Base-by-base conservation (phyloP, 2,113 vertebrate genomes). In the Puma concolor region DNA sequence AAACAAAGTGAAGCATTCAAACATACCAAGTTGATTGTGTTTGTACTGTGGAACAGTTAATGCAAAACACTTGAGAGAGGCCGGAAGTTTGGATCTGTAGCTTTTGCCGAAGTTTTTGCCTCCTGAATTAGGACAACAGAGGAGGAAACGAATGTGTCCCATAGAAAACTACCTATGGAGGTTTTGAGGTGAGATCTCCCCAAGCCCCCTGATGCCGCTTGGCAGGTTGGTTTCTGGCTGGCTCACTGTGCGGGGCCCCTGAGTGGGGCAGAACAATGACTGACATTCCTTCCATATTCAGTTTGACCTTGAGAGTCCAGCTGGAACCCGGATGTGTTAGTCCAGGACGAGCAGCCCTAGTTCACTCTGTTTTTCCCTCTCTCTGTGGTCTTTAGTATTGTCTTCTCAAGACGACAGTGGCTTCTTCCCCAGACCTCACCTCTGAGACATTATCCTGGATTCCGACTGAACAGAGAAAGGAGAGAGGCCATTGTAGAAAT, bases 21-120 rank as follows among this genome's bases (percentile, higher is more conserved):
- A 84, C 97, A 96, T 95, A 98, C 76, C 95, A 98, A 97, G 71
- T 69, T 88, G 91, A 96, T 97, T 98, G 97, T 98, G 98, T 93
- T 94, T 98, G 97, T 97, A 9, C 81, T 96, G 91, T 72, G 93
- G 94, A 94, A 96, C 97, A 98, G 93, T 94, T 97, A 97, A 98
- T 98, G 92, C 96, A 94, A 97, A 98, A 96, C 95, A 98, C 95
- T 97, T 88, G 81, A 77, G 80, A 95, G 87, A 94, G 66, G 76
- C 91, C n/a, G 15, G 80, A 96, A 95, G 95, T 88, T 87, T 96
- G 96, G 33, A 71, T 97, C 76, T 66, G 91, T 64, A 97, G 85
- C 36, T 90, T 97, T 94, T 84, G 92, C 88, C 76, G 88, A 64
- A 95, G 80, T 74, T 87, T 96, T 64, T 82, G 85, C 67, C 74